A percentile compares a stretch with the other conserved stretches of the same genome.
Evolutionary conservation across 1,140 invertebrate genomes (phyloP).

Genomic region (Drosophila biarmipes): DNA sequence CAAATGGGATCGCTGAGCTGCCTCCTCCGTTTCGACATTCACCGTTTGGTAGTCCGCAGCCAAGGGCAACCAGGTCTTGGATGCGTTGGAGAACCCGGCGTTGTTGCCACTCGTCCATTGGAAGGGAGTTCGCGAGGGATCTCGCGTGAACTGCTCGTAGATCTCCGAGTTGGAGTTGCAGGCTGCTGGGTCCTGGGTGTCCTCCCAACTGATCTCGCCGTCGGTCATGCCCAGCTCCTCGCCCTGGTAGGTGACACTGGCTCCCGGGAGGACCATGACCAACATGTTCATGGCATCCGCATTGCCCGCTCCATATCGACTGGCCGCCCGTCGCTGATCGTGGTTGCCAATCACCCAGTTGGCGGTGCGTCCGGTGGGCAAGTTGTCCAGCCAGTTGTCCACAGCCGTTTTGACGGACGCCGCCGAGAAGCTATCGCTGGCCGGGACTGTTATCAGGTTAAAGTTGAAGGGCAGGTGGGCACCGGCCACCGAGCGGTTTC

Average conservation of each 20-base stretch:
- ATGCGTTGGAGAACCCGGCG: slow-evolving; percentile 86
- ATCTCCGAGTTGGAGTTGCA: slow-evolving; percentile 85
- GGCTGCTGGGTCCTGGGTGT: slow-evolving; percentile 86
- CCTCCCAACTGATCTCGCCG: slow-evolving; percentile 85
- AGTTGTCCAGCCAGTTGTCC: slow-evolving; percentile 83
- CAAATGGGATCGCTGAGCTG: slow-evolving; percentile 62
- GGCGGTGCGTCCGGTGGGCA: slow-evolving; percentile 71
- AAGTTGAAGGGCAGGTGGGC: slow-evolving; percentile 88
- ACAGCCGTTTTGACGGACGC: slow-evolving; percentile 80
- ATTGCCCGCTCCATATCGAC: slow-evolving; percentile 86
- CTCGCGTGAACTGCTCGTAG: slow-evolving; percentile 86
- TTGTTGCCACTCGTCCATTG: slow-evolving; percentile 88
- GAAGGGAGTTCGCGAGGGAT: slow-evolving; percentile 90
- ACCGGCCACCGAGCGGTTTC: slow-evolving; percentile 85
- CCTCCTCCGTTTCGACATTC: slow-evolving; percentile 84
- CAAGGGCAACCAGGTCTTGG: slow-evolving; percentile 88
- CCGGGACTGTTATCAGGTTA: slow-evolving; percentile 76
- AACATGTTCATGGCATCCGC: slow-evolving; percentile 90
- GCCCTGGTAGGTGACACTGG: slow-evolving; percentile 89
- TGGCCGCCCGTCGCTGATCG: slow-evolving; percentile 87
- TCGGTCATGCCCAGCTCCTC: slow-evolving; percentile 89
- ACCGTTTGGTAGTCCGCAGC: slow-evolving; percentile 86
- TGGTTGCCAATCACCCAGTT: slow-evolving; percentile 88
- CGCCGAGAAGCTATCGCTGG: slow-evolving; percentile 75
- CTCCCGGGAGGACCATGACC: slow-evolving; percentile 89